These are phyloP conservation scores for Brenthis hecate DNA, from an alignment of 2,888 invertebrate species.

Conservation along the genomic window DNA sequence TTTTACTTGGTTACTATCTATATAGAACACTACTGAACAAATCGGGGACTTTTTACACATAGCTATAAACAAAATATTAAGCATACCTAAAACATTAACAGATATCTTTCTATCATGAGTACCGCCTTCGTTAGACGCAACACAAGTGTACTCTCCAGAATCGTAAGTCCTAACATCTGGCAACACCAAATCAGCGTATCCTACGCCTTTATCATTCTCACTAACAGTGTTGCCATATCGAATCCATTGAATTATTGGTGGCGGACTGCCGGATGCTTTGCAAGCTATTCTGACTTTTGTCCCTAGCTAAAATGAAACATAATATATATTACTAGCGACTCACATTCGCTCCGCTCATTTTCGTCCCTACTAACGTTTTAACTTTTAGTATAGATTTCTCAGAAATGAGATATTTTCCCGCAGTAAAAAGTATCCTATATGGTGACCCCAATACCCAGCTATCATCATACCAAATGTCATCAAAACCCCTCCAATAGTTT, in stretches of 20 bases:
- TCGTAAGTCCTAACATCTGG: slow-evolving; percentile 50
- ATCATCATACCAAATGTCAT: too few species aligned
- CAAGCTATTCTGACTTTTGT: slow-evolving; percentile 68
- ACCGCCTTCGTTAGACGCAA: slow-evolving; percentile 81
- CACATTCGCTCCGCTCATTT: too few species aligned
- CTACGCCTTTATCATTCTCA: slow-evolving; percentile 50
- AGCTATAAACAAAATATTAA: slow-evolving; percentile 14
- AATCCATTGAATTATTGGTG: slow-evolving; percentile 83
- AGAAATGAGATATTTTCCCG: too few species aligned
- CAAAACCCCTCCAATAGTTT: too few species aligned
- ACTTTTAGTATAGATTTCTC: too few species aligned
- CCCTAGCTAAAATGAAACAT: slow-evolving; percentile 50
- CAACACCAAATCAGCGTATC: slow-evolving; percentile 62
- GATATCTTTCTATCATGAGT: slow-evolving; percentile 58
- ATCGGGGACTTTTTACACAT: neutral
- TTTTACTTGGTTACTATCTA: too few species aligned
- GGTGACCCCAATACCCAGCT: too few species aligned
- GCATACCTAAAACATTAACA: slow-evolving; percentile 69
- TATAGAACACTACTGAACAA: neutral
- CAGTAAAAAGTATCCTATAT: too few species aligned
- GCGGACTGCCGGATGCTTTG: slow-evolving; percentile 81
- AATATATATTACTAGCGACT: neutral
- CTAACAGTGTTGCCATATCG: slow-evolving; percentile 64
- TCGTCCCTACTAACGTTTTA: too few species aligned
- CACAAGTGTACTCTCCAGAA: slow-evolving; percentile 81